These are phyloP conservation scores for Callipepla californica DNA, from an alignment of 2,113 vertebrate genomes.

Conservation along the genomic window DNA sequence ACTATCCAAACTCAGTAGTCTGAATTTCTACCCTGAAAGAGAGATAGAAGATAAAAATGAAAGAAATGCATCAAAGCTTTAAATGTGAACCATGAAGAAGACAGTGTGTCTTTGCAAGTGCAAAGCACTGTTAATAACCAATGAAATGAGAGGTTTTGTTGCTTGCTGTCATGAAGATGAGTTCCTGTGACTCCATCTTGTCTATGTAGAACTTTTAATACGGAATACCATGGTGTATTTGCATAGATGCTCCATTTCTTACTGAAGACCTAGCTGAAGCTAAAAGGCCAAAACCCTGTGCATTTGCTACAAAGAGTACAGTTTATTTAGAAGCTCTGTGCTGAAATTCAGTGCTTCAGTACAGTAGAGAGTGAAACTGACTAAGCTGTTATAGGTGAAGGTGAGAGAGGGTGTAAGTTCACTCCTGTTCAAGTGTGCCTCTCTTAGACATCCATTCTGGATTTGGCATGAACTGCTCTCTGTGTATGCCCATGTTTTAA, in stretches of 20 bases:
- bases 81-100: not conserved
- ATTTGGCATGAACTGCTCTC: not conserved
- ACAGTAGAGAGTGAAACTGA: not conserved
- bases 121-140: not conserved
- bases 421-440: not conserved
- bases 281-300: not conserved
- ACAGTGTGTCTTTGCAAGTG: not conserved
- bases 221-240: not conserved
- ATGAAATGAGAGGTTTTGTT: not conserved
- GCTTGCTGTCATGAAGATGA: not conserved
- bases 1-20: not conserved
- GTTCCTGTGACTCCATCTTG: not conserved
- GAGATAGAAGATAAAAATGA: not conserved
- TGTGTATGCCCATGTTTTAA: not conserved
- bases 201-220: not conserved
- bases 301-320: not conserved
- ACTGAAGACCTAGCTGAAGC: not conserved
- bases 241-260: not conserved
- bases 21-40: not conserved
- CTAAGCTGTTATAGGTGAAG: not conserved
- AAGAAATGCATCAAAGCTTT: not conserved
- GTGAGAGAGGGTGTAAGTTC: not conserved
- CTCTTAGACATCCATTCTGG: not conserved
- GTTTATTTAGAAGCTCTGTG: not conserved
- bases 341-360: not conserved